A percentile compares a stretch with the other conserved stretches of the same genome.
These are phyloP conservation scores for Acrocephalus arundinaceus DNA, from an alignment of 2,113 vertebrate genomes.

Conservation along the genomic window DNA sequence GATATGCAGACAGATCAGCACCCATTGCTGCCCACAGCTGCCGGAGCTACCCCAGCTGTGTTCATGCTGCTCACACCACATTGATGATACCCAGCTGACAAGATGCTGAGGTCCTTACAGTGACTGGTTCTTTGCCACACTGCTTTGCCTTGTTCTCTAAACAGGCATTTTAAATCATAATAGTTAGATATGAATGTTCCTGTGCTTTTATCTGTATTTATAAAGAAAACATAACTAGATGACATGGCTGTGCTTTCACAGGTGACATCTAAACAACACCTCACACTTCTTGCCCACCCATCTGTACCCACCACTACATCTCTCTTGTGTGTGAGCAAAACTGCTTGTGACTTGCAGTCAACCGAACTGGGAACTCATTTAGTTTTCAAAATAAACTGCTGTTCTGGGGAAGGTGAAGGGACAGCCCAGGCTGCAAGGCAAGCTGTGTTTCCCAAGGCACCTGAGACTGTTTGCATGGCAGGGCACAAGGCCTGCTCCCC, in stretches of 20 bases:
- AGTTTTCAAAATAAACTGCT: not conserved
- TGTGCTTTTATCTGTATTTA: not conserved
- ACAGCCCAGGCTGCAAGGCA: not conserved
- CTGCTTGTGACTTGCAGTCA: not conserved
- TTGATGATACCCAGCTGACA: not conserved
- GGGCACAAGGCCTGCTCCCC: not conserved
- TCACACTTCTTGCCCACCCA: accelerated
- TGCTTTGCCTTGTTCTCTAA: not conserved
- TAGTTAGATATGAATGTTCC: not conserved
- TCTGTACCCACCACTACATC: not conserved
- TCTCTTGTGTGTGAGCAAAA: accelerated
- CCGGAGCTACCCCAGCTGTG: not conserved
- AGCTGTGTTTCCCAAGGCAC: not conserved
- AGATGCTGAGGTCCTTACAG: not conserved
- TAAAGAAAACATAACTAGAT: not conserved
- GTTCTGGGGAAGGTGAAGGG: not conserved
- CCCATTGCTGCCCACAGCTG: not conserved
- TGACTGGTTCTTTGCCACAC: not conserved
- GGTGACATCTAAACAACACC: not conserved
- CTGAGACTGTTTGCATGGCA: not conserved
- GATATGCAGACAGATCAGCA: not conserved
- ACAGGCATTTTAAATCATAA: not conserved
- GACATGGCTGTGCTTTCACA: not conserved
- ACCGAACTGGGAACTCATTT: not conserved
- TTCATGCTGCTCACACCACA: not conserved